Evolutionary conservation across 2,888 invertebrate genomes (phyloP).

Genomic region (Lasioglossum malachurum): DNA sequence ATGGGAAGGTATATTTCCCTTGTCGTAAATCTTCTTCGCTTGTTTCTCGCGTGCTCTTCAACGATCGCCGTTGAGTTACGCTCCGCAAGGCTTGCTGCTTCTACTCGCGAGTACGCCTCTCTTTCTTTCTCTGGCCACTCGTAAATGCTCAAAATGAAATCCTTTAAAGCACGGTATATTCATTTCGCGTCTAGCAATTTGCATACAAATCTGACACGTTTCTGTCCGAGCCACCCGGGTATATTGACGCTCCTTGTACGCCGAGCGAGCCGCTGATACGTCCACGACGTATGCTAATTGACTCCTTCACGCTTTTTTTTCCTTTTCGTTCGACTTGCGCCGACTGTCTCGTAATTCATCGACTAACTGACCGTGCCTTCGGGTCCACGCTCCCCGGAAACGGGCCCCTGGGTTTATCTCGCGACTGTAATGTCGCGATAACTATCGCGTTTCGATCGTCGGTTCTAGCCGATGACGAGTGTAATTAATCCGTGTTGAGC

Average conservation of each 20-base stretch:
- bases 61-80: conserved; percentile 72
- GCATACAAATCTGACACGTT: conserved; percentile 63
- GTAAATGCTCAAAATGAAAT: conserved; percentile 72
- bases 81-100: background rate
- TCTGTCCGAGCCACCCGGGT: conserved; percentile 7
- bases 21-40: conserved; percentile 74
- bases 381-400: background rate
- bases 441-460: background rate
- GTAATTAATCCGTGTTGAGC: background rate
- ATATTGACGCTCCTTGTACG: conserved; percentile 42
- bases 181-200: conserved; percentile 64
- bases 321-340: no score
- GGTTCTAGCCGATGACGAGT: background rate
- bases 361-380: background rate
- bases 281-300: conserved; percentile 36
- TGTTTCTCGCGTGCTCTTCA: conserved; percentile 73
- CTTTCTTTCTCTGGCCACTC: conserved; percentile 43
- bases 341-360: conserved; percentile 4
- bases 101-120: background rate
- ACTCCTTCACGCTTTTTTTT: conserved; percentile 10
- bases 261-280: conserved; percentile 7
- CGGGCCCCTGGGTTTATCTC: background rate
- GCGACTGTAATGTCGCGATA: background rate
- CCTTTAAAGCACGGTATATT: conserved; percentile 68
- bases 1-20: conserved; percentile 63